phyloP scores from a whole-genome alignment of 2,113 vertebrate genomes.

The Salvelinus fontinalis region DNA sequence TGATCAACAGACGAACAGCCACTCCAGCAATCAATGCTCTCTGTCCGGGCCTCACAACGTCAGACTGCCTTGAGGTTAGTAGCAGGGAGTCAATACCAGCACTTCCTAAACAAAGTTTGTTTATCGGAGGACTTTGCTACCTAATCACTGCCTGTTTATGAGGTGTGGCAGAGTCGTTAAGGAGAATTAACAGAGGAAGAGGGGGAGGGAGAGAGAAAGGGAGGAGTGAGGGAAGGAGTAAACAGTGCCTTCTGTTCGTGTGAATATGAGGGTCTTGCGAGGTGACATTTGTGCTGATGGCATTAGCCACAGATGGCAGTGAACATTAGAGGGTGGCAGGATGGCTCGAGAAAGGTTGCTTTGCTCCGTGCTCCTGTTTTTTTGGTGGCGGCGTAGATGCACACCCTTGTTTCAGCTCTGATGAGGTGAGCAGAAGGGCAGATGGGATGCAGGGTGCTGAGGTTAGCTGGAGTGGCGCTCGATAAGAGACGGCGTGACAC shows the following conservation, averaged over 20 bases:
- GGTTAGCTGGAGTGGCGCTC: background rate
- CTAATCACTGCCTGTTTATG: constrained; percentile 56
- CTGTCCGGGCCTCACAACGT: constrained; percentile 37
- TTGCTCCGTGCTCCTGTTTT: background rate
- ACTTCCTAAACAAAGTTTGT: constrained; percentile 56
- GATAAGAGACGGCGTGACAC: background rate
- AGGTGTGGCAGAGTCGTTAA: constrained; percentile 42
- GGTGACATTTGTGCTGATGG: constrained; percentile 50
- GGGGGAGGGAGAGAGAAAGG: constrained; percentile 4
- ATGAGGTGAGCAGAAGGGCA: background rate
- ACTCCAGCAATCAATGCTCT: constrained; percentile 42
- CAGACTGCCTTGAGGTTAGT: constrained; percentile 32
- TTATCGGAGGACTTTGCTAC: constrained; percentile 37
- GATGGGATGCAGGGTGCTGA: background rate
- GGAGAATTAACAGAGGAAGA: constrained; percentile 36
- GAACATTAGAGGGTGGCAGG: constrained; percentile 37
- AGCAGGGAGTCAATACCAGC: constrained; percentile 40
- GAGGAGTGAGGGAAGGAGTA: constrained; percentile 10
- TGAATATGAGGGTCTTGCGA: constrained; percentile 26
- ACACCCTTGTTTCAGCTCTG: constrained; percentile 17
- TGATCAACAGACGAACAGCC: constrained; percentile 42
- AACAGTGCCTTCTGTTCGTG: constrained; percentile 41
- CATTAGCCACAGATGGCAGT: constrained; percentile 53
- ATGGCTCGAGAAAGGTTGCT: constrained; percentile 1
- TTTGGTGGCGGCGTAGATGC: constrained; percentile 6